Percentiles rank a stretch among this genome's conserved stretches.
phyloP scores from a whole-genome alignment of 1,140 invertebrate species.

The Gryon sp. region DNA sequence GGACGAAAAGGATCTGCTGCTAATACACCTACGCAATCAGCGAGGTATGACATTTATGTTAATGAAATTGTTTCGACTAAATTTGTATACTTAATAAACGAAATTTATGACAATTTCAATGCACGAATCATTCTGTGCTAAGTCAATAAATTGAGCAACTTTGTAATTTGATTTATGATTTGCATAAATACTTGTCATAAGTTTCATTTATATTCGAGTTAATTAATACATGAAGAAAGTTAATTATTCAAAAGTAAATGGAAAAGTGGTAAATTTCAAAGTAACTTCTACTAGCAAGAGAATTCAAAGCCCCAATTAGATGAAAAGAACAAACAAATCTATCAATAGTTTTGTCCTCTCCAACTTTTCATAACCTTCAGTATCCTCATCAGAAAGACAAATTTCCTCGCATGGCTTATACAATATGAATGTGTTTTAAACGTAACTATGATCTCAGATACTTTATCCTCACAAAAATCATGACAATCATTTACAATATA shows the following conservation, averaged over 20 bases:
- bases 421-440: slow-evolving; percentile 6
- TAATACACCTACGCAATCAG: slow-evolving; percentile 90
- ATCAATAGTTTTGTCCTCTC: slow-evolving; percentile 56
- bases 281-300: neutral
- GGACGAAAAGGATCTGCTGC: slow-evolving; percentile 93
- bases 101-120: too few relatives aligned
- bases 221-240: neutral
- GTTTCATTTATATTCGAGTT: too few relatives aligned
- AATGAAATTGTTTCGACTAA: too few relatives aligned
- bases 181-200: too few relatives aligned
- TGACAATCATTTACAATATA: too few relatives aligned
- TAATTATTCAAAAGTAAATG: neutral
- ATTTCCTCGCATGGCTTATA: slow-evolving; percentile 46
- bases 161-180: too few relatives aligned
- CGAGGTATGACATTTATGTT: slow-evolving; percentile 82
- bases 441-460: slow-evolving; percentile 6
- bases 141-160: neutral
- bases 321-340: slow-evolving; percentile 15
- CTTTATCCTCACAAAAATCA: neutral
- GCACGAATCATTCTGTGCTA: too few relatives aligned
- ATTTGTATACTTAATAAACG: too few relatives aligned
- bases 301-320: slow-evolving; percentile 2
- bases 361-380: slow-evolving; percentile 55
- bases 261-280: neutral
- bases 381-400: slow-evolving; percentile 35